Evolutionary conservation across 2,797 vertebrate genomes (phyloP), one percentile per base, ranked within the genome.

Genomic region (Selene dorsalis): DNA sequence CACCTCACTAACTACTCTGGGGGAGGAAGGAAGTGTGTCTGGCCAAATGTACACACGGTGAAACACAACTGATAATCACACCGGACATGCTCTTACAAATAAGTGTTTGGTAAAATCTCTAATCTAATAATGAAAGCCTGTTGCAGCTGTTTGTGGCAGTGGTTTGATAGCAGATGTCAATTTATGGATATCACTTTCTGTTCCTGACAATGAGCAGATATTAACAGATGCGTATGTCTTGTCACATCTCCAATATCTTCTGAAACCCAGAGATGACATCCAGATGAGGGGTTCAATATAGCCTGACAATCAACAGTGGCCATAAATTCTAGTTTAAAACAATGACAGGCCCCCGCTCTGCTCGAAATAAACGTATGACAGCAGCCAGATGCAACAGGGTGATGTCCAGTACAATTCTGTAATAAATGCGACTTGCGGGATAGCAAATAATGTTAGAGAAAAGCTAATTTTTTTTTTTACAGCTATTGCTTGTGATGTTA

Each of bases 221-320:
- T 86, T 59, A 87, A 74, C n/a, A 28, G 73, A 89, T 53, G 81
- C 18, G 56, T 57, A 56, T 62, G 79, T 84, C 79, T 71, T 75
- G 89, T 88, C 85, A 90, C 86, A 90, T 92, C 80, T 80, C 78
- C 88, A 67, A 89, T 90, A 90, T 82, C 77, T 81, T 76, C 56
- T 73, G 56, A 81, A 82, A 67, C 69, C 43, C 72, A 43, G 61
- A 77, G 81, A 85, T 76, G 66, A 81, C 56, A 69, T 84, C 78
- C 77, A 74, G 84, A 84, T 71, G 67, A 71, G 57, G 47, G 58
- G 65, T 65, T 88, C 73, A 77, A 86, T 85, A 80, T 52, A 61
- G 60, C 70, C 59, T 47, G 77, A 78, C 79, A 65, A 74, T 83
- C 67, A 61, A 45, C 69, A 43, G 67, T 11, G 38, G 58, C 69